Evolutionary conservation across 2,888 invertebrate genomes (phyloP).

Genomic region (Oligia fasciuncula): DNA sequence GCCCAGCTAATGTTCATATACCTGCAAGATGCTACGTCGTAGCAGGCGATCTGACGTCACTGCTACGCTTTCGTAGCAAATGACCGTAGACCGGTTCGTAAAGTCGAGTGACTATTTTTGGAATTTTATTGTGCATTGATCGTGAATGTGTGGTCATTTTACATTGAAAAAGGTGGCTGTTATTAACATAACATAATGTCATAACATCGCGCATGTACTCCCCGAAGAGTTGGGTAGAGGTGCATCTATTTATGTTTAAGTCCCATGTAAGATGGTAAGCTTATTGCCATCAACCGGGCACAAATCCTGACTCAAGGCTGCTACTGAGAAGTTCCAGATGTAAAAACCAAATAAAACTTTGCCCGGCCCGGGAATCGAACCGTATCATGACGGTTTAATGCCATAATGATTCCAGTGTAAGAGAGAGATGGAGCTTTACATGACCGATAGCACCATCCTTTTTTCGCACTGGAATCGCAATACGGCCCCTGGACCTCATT

Average conservation of each 20-base stretch:
- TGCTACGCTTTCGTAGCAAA: slow-evolving; percentile 36
- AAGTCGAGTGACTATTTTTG: slow-evolving; percentile 13
- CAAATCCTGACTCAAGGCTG: neutral
- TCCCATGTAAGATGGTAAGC: too few relatives aligned
- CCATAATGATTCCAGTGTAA: too few relatives aligned
- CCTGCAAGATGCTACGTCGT: slow-evolving; percentile 34
- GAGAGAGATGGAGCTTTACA: too few relatives aligned
- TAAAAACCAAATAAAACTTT: too few relatives aligned
- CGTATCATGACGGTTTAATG: too few relatives aligned
- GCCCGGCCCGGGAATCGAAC: too few relatives aligned
- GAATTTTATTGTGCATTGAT: slow-evolving; percentile 5
- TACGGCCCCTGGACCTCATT: too few relatives aligned
- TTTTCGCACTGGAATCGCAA: too few relatives aligned
- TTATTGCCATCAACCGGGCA: neutral
- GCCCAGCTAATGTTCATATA: neutral
- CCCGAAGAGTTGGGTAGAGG: neutral
- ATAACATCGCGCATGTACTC: neutral
- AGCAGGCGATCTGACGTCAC: slow-evolving; percentile 39
- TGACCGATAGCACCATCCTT: too few relatives aligned
- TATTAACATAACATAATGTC: neutral
- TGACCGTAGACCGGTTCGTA: neutral
- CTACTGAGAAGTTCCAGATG: too few relatives aligned
- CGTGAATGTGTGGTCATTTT: neutral
- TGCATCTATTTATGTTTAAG: neutral
- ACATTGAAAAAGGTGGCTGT: neutral